Evolutionary conservation across 2,113 vertebrate genomes (phyloP).

Genomic region (Rhinoderma darwinii): DNA sequence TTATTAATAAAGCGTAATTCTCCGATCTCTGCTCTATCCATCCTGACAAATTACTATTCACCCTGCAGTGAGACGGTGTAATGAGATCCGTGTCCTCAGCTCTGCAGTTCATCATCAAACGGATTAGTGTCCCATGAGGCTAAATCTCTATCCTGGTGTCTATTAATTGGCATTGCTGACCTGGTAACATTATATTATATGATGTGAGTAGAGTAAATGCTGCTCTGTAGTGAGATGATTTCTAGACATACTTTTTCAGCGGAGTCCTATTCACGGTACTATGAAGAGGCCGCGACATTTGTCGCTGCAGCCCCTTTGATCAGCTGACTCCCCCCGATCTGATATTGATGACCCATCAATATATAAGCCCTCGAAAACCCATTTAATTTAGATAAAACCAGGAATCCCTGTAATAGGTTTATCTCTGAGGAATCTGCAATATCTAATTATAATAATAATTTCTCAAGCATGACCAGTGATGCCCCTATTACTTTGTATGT

Average conservation of each 20-base stretch:
- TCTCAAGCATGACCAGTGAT: too few species aligned
- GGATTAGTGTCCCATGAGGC: background rate
- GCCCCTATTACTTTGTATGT: too few species aligned
- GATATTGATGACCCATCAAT: too few species aligned
- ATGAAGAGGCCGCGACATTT: too few species aligned
- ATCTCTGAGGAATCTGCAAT: too few species aligned
- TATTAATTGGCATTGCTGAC: background rate
- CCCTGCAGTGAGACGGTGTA: background rate
- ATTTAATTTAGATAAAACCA: too few species aligned
- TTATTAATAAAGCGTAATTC: background rate
- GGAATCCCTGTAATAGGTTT: too few species aligned
- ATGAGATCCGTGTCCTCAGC: background rate
- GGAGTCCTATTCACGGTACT: too few species aligned
- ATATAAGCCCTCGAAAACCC: too few species aligned
- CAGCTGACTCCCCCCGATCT: too few species aligned
- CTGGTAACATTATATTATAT: background rate
- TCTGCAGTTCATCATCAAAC: background rate
- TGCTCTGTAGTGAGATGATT: background rate
- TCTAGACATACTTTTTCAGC: background rate
- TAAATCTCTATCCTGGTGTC: background rate
- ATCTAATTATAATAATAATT: too few species aligned
- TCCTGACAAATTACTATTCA: slow-evolving; percentile 10
- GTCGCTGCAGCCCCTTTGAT: too few species aligned
- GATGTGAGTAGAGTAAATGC: background rate
- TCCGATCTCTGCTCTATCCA: background rate